Evolutionary conservation across 2,888 invertebrate species (phyloP).

Genomic region (Euphydryas editha): DNA sequence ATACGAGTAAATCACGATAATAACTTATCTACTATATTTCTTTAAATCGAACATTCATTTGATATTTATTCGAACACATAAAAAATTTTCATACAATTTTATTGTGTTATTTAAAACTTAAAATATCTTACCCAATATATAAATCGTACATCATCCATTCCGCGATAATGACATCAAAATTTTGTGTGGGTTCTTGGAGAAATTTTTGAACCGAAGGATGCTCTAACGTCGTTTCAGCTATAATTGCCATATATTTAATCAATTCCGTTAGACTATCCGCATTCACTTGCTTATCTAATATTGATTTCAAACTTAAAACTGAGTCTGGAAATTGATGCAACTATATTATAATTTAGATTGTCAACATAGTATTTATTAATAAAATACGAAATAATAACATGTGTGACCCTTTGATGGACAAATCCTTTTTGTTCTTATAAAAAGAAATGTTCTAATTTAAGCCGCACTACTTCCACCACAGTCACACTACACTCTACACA

Average conservation of each 20-base stretch:
- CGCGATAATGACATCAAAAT: conserved; percentile 58
- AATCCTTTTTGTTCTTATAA: no score
- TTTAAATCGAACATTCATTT: no score
- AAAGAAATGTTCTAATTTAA: no score
- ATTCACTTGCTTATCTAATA: conserved; percentile 41
- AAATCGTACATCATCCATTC: conserved; percentile 59
- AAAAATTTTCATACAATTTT: background rate
- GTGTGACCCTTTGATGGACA: no score
- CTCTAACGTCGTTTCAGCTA: conserved; percentile 18
- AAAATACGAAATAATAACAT: no score
- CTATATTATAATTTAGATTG: background rate
- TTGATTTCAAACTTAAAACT: conserved; percentile 32
- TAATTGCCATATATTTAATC: conserved; percentile 33
- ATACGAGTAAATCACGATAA: no score
- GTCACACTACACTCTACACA: no score
- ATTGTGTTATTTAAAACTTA: background rate
- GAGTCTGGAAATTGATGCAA: conserved; percentile 14
- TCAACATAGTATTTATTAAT: no score
- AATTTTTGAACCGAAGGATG: conserved; percentile 3
- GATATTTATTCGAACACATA: no score
- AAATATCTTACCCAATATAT: conserved; percentile 37
- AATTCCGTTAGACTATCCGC: conserved; percentile 27
- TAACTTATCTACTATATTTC: no score
- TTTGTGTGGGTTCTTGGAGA: conserved; percentile 42
- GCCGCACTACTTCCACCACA: no score